Conservation (phyloP, 2,797 vertebrate genomes). For the Atherinosoma microstoma region DNA sequence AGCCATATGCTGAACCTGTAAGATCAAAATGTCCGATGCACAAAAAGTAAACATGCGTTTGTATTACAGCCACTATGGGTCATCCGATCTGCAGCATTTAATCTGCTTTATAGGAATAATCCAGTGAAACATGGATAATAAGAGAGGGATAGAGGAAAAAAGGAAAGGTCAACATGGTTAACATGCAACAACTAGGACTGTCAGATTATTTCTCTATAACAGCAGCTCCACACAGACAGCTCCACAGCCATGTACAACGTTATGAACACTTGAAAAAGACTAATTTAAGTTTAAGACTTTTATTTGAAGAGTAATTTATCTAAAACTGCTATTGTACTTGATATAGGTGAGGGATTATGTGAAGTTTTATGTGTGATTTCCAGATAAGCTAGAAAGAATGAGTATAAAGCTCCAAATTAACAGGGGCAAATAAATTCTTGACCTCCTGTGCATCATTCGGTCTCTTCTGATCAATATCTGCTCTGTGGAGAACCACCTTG, state of each 20-base stretch:
- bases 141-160: conserved; percentile 3
- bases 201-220: conserved; percentile 54
- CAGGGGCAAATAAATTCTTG: neutral
- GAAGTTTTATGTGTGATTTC: neutral
- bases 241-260: conserved; percentile 4
- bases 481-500: conserved; percentile 45
- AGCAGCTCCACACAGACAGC: conserved; percentile 35
- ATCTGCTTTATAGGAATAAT: conserved; percentile 45
- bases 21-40: conserved; percentile 1
- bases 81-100: conserved; percentile 26
- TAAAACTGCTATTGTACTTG: neutral
- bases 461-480: conserved; percentile 49
- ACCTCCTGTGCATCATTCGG: conserved; percentile 22
- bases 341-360: neutral
- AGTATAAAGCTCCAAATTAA: conserved; percentile 5
- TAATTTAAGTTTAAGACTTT: conserved; percentile 14
- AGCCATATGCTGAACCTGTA: neutral
- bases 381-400: neutral
- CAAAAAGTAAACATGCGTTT: conserved; percentile 2
- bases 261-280: neutral
- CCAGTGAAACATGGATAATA: conserved; percentile 13
- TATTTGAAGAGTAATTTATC: neutral
- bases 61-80: conserved; percentile 1
- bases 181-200: conserved; percentile 48
- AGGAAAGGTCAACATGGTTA: conserved; percentile 20